Evolutionary conservation across 2,113 vertebrate species (phyloP).

Genomic region (Ibidorhyncha struthersii): DNA sequence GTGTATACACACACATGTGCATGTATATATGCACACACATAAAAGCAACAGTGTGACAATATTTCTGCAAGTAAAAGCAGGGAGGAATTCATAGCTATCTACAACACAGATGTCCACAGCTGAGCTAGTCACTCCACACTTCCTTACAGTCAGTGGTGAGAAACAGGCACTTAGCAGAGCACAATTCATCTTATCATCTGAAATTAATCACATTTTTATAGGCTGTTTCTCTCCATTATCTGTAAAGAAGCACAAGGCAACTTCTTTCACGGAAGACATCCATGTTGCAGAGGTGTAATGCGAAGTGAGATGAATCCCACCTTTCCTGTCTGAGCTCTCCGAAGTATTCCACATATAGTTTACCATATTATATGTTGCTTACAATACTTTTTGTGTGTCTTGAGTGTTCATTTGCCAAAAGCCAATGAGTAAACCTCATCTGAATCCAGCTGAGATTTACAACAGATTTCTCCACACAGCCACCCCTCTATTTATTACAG

Average conservation of each 20-base stretch:
- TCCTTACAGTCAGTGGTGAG: neutral
- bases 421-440: neutral
- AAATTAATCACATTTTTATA: neutral
- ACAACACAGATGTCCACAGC: neutral
- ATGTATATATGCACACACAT: too few species aligned
- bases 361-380: neutral
- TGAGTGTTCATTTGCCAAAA: neutral
- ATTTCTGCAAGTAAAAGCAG: neutral
- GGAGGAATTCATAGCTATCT: neutral
- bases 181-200: neutral
- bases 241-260: neutral
- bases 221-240: neutral
- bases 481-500: neutral
- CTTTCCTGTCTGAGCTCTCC: neutral
- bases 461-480: neutral
- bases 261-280: neutral
- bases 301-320: neutral
- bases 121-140: neutral
- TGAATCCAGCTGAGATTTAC: neutral
- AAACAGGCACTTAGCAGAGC: neutral
- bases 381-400: neutral
- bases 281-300: neutral
- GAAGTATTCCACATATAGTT: neutral
- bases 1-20: too few species aligned
- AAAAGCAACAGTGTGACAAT: neutral